Conservation (phyloP, 2,888 invertebrate species). For the Drosophila colorata region DNA sequence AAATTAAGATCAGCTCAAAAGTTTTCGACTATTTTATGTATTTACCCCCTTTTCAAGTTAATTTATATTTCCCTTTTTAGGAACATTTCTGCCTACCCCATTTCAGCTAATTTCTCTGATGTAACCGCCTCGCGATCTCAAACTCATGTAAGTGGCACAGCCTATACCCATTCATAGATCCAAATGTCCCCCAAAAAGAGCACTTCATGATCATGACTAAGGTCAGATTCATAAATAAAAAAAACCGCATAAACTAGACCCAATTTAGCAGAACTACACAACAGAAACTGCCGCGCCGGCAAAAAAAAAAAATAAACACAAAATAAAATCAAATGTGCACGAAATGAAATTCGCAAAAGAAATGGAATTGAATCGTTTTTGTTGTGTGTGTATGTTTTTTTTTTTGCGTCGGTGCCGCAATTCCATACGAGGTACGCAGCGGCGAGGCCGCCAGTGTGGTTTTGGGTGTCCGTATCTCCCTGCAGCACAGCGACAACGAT, state of each 20-base stretch:
- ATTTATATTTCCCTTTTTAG: background rate
- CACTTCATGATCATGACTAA: conserved; percentile 79
- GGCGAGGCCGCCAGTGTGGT: conserved; percentile 43
- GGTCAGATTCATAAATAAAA: conserved; percentile 71
- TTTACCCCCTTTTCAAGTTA: background rate
- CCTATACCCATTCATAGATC: conserved; percentile 43
- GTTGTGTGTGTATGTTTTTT: background rate
- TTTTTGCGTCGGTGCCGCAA: conserved; percentile 42
- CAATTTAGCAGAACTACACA: conserved; percentile 63
- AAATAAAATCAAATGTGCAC: conserved; percentile 5
- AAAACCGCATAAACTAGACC: conserved; percentile 77
- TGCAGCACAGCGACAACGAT: conserved; percentile 10
- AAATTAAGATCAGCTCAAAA: no score
- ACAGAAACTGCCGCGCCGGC: conserved; percentile 34
- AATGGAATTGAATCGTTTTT: conserved; percentile 44
- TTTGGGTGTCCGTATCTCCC: conserved; percentile 42
- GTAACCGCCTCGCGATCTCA: conserved; percentile 4
- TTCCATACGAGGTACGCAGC: conserved; percentile 51
- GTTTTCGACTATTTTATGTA: background rate
- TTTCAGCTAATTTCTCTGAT: background rate
- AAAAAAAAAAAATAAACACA: conserved; percentile 19
- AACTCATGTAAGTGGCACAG: conserved; percentile 36
- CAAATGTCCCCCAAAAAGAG: conserved; percentile 54
- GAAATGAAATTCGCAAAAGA: conserved; percentile 61
- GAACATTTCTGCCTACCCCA: background rate